These are phyloP conservation scores for Ophiodon elongatus DNA, from an alignment of 2,113 vertebrate genomes.

Conservation along the genomic window DNA sequence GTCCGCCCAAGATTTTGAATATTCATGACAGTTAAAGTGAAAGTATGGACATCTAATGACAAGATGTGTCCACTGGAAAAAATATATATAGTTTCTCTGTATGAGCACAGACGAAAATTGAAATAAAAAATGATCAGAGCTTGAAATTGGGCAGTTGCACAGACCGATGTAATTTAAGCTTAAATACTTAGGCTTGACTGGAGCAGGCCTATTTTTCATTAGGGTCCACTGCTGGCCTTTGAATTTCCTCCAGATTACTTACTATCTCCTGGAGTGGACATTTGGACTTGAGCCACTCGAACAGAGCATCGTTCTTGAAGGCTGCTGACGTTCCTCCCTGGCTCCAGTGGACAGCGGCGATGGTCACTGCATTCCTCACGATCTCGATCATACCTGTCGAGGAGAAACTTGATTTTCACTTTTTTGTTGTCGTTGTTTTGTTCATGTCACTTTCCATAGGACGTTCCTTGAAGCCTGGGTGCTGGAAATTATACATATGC, in stretches of 20 bases:
- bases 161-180: background rate
- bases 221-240: background rate
- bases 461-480: background rate
- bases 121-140: background rate
- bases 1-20: too few species aligned
- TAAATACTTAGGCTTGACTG: background rate
- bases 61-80: background rate
- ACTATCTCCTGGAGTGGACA: conserved; percentile 84
- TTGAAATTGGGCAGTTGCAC: background rate
- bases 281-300: conserved; percentile 84
- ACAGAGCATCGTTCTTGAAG: conserved; percentile 84
- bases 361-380: conserved; percentile 83
- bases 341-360: conserved; percentile 81
- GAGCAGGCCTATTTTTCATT: background rate
- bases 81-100: background rate
- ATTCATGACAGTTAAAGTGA: background rate
- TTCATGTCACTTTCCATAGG: background rate
- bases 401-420: background rate
- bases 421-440: background rate
- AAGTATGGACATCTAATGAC: background rate
- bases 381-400: conserved; percentile 86
- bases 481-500: background rate
- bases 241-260: conserved; percentile 31
- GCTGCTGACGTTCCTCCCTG: conserved; percentile 77
- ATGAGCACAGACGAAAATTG: background rate